These are phyloP conservation scores for Brachyistius frenatus DNA, from an alignment of 2,113 vertebrate species.

Conservation along the genomic window DNA sequence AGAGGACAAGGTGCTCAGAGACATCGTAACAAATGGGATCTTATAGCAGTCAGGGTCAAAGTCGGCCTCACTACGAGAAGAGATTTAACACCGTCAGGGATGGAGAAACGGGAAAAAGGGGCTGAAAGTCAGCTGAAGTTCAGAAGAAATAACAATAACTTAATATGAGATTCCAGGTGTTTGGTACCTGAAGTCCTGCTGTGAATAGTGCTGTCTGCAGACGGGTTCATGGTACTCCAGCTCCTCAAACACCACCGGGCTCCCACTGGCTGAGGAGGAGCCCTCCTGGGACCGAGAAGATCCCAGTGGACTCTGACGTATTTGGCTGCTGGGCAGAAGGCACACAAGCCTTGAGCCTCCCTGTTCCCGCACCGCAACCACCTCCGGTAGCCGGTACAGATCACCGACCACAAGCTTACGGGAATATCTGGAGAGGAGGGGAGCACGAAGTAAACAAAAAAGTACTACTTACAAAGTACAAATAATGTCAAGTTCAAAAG, in stretches of 20 bases:
- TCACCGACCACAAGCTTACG: conserved; percentile 91
- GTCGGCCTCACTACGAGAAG: conserved; percentile 89
- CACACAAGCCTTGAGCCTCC: conserved; percentile 91
- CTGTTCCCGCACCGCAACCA: conserved; percentile 92
- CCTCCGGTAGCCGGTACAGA: conserved; percentile 91
- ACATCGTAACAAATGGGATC: conserved; percentile 93
- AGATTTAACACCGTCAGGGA: neutral
- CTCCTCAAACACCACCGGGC: conserved; percentile 96
- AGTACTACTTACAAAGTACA: neutral
- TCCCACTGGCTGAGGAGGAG: conserved; percentile 91
- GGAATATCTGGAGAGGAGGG: conserved; percentile 85
- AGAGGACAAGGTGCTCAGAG: conserved; percentile 91
- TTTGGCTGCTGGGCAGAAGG: conserved; percentile 90
- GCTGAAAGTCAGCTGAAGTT: no score
- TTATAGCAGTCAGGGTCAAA: conserved; percentile 96
- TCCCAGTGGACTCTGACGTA: conserved; percentile 93
- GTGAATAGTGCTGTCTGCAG: conserved; percentile 90
- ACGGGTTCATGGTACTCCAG: conserved; percentile 96
- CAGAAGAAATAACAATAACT: neutral
- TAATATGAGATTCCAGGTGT: neutral
- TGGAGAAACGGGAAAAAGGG: neutral
- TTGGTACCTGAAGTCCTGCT: conserved; percentile 90
- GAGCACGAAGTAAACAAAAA: no score
- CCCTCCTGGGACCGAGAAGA: conserved; percentile 93
- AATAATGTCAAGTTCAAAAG: neutral